Evolutionary conservation across 2,113 vertebrate species (phyloP).

Genomic region (Puntigrus tetrazona): DNA sequence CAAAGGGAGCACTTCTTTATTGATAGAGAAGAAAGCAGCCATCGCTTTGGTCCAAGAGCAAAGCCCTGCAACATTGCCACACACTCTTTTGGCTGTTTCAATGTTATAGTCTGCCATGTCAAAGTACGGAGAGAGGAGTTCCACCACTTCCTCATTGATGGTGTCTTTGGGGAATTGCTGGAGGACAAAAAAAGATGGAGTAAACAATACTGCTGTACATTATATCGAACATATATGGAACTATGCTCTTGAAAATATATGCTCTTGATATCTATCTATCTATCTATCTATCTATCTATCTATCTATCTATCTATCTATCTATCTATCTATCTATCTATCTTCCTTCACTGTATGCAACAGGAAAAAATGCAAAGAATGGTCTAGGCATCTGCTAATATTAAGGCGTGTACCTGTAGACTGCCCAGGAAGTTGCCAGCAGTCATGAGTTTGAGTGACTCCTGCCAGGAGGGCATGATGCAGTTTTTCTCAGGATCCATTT

Average conservation of each 20-base stretch:
- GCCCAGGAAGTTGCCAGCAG: constrained; percentile 90
- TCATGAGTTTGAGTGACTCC: constrained; percentile 96
- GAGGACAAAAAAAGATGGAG: constrained; percentile 22
- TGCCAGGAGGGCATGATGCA: constrained; percentile 90
- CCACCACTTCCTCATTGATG: constrained; percentile 92
- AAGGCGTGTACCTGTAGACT: constrained; percentile 92
- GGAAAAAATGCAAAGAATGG: neutral
- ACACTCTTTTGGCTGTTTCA: constrained; percentile 91
- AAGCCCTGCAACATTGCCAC: constrained; percentile 94
- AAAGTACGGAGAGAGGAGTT: constrained; percentile 94
- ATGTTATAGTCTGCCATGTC: constrained; percentile 94
- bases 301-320: no score
- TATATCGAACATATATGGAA: neutral
- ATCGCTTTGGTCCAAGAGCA: no score
- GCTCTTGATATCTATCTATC: no score
- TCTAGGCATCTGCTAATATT: neutral
- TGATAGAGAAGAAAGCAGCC: constrained; percentile 92
- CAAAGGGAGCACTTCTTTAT: constrained; percentile 94
- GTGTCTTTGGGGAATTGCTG: constrained; percentile 96
- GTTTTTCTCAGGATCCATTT: constrained; percentile 83
- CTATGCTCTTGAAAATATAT: neutral
- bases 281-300: no score
- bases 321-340: no score
- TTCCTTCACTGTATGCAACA: neutral
- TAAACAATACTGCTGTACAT: neutral